Conservation (phyloP, 1,140 invertebrate genomes). For the Papilio xuthus region DNA sequence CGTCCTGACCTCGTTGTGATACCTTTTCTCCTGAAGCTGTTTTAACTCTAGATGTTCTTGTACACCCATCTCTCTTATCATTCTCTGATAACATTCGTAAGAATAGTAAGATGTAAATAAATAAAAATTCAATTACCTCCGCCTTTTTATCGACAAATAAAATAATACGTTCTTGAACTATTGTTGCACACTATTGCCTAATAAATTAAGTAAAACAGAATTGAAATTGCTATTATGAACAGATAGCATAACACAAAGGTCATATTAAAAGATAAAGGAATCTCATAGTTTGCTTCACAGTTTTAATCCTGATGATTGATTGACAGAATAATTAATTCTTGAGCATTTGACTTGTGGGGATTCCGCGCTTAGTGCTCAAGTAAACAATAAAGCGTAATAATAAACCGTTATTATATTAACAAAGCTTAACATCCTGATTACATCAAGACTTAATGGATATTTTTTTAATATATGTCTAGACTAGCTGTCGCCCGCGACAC, state of each 20-base stretch:
- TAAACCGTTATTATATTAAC: slow-evolving; percentile 1
- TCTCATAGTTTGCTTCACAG: neutral
- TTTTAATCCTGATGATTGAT: slow-evolving; percentile 14
- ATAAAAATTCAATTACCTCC: no score
- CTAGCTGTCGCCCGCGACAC: no score
- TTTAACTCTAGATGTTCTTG: no score
- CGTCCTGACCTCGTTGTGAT: no score
- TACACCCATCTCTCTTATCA: no score
- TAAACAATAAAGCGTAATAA: neutral
- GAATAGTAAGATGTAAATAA: no score
- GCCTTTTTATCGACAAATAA: neutral
- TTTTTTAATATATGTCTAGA: neutral
- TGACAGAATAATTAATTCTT: slow-evolving; percentile 20
- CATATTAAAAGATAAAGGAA: slow-evolving; percentile 1
- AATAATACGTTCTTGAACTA: neutral
- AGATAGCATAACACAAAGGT: neutral
- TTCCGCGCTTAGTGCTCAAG: neutral
- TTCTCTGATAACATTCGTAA: no score
- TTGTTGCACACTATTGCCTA: neutral
- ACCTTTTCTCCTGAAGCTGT: no score
- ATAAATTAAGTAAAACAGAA: neutral
- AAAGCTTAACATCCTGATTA: slow-evolving; percentile 4
- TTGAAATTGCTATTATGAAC: neutral
- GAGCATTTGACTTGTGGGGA: neutral
- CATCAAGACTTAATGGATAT: neutral